Evolutionary conservation across 2,888 invertebrate genomes (phyloP).

Genomic region (Eupithecia insigniata): DNA sequence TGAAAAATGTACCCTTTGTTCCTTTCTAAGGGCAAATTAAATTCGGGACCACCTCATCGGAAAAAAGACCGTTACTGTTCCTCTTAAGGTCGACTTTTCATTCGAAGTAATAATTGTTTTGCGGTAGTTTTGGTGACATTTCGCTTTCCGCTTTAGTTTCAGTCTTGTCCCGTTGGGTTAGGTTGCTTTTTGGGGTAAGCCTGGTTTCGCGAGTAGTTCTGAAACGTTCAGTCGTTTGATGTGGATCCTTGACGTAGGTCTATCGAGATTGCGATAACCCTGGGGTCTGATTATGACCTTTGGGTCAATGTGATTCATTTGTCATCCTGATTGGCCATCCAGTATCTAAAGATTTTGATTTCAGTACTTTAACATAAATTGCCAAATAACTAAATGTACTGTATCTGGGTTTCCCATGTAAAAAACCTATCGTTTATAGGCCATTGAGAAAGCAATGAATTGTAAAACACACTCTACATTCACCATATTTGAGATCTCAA

Average conservation of each 20-base stretch:
- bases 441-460: not conserved
- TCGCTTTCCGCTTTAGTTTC: slow-evolving; percentile 3
- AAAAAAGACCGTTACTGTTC: slow-evolving; percentile 2
- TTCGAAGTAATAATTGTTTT: not conserved
- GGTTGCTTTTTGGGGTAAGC: slow-evolving; percentile 10
- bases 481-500: slow-evolving; percentile 4
- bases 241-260: slow-evolving; percentile 40
- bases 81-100: slow-evolving; percentile 11
- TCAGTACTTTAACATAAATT: not conserved
- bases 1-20: slow-evolving; percentile 35
- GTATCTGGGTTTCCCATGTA: not conserved
- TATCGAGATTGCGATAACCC: slow-evolving; percentile 38
- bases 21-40: slow-evolving; percentile 27
- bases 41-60: slow-evolving; percentile 13
- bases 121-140: slow-evolving; percentile 12
- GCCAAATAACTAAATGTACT: not conserved
- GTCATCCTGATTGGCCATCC: slow-evolving; percentile 21
- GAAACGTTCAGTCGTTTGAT: slow-evolving; percentile 30
- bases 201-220: slow-evolving; percentile 26
- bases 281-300: slow-evolving; percentile 37
- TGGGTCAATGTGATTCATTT: slow-evolving; percentile 31
- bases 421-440: not conserved
- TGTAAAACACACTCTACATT: not conserved
- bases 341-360: not conserved
- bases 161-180: slow-evolving; percentile 13